Base-by-base conservation (phyloP, 2,797 vertebrate genomes). In the Antennarius maculatus region DNA sequence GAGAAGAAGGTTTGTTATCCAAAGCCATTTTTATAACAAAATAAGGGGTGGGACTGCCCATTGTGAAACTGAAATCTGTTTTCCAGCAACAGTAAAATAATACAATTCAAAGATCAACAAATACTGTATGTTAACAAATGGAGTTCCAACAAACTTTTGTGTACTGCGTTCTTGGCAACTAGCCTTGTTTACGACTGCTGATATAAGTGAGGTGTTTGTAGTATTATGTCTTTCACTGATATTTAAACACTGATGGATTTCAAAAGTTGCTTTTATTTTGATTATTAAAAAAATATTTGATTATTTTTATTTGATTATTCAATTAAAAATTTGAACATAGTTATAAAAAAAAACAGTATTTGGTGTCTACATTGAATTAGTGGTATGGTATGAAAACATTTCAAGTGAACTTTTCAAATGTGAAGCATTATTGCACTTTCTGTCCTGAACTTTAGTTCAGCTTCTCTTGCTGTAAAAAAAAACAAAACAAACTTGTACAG, bases 21-120 rank as follows among this genome's bases (percentile, higher is more conserved):
- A 61, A 80, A 84, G 67, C 39, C 43, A 59, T 58, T 0, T 5
- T 18, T 0, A 39, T 70, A 61, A n/a, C 16, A 52, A 54, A 53
- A 29, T 7, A 17, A 3, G 3, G 10, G 10, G 37, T 3, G 4
- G 9, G 12, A 4, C 16, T 60, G 41, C 53, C 39, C 68, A 29
- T 51, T 61, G 27, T 50, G 46, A 54, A 45, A 10, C 27, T 34
- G 14, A 58, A 63, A 69, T 49, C 8, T 74, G 66, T 64, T 63
- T 61, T 31, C 54, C 39, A 56, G 66, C 57, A 46, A 54, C 17
- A 61, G 57, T 42, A n/a, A 39, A 17, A 66, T 34, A 46, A 28
- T 31, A 39, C n/a, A 43, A 45, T 43, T 80, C 47, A 34, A 14
- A 65, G 17, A 5, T 43, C 23, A 37, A 39, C 49, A 52, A 70